Evolutionary conservation across 2,113 vertebrate species (phyloP).

Genomic region (Myxocyprinus asiaticus): DNA sequence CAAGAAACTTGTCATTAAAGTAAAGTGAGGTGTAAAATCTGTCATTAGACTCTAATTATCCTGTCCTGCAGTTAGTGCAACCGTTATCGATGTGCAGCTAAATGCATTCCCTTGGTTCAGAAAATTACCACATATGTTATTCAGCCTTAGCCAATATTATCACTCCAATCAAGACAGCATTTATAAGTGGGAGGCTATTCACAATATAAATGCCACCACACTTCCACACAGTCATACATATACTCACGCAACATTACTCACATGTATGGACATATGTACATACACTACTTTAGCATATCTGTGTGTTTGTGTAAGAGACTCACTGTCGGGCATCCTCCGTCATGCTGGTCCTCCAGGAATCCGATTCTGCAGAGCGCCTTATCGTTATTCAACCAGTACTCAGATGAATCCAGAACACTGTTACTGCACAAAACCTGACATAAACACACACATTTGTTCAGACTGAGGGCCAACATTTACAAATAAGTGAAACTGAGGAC

Average conservation of each 20-base stretch:
- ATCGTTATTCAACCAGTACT: conserved; percentile 94
- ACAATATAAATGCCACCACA: conserved; percentile 15
- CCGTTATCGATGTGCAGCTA: conserved; percentile 16
- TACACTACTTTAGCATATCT: not conserved
- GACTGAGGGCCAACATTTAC: not conserved
- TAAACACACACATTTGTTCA: conserved; percentile 44
- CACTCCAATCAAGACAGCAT: conserved; percentile 28
- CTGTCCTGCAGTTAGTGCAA: conserved; percentile 2
- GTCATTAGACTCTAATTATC: conserved; percentile 28
- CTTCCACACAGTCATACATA: not conserved
- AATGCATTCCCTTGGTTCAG: conserved; percentile 15
- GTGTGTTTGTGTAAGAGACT: conserved; percentile 68
- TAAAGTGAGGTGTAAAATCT: conserved; percentile 21
- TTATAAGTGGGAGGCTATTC: conserved; percentile 12
- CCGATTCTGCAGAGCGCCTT: conserved; percentile 86
- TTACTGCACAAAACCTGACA: conserved; percentile 89
- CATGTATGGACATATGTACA: not conserved
- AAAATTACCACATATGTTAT: conserved; percentile 25
- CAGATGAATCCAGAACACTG: conserved; percentile 86
- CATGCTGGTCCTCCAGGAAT: conserved; percentile 85
- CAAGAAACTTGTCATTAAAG: conserved; percentile 32
- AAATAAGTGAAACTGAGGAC: not conserved
- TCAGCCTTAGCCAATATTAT: conserved; percentile 7
- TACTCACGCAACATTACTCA: not conserved
- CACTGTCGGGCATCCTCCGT: conserved; percentile 85